Evolutionary conservation across 2,797 vertebrate species (phyloP).

Genomic region (Mormyrops boulengeri): DNA sequence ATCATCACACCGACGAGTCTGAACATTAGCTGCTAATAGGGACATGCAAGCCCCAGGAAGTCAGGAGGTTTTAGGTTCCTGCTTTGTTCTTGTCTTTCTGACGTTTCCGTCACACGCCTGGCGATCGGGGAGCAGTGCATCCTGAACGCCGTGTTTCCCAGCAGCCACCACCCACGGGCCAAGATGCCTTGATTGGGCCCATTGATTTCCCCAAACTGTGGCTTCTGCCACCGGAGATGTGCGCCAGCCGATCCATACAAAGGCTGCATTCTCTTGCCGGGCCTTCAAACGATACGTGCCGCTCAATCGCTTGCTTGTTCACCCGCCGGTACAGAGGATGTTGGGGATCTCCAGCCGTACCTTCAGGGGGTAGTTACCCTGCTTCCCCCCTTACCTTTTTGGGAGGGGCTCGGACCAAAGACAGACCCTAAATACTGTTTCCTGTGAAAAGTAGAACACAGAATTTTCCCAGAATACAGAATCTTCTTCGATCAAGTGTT

Average conservation of each 20-base stretch:
- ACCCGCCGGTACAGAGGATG: neutral
- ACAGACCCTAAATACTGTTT: neutral
- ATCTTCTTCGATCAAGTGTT: neutral
- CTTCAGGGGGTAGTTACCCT: neutral
- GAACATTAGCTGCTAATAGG: neutral
- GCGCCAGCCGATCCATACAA: slow-evolving; percentile 8
- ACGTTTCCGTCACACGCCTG: neutral
- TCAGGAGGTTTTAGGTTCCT: neutral
- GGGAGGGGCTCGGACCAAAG: neutral
- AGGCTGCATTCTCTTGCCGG: slow-evolving; percentile 10
- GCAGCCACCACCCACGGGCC: neutral
- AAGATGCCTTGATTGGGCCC: slow-evolving; percentile 6
- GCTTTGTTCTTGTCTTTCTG: neutral
- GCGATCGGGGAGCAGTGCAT: neutral
- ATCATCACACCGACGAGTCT: neutral
- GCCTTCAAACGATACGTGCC: neutral
- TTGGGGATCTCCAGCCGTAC: neutral
- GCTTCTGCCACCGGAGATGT: slow-evolving; percentile 9
- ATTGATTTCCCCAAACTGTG: slow-evolving; percentile 18
- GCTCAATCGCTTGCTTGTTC: slow-evolving; percentile 7
- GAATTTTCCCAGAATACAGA: neutral
- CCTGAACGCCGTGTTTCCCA: neutral
- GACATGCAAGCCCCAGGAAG: neutral
- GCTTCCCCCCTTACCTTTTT: neutral
- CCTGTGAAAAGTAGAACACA: neutral